These are phyloP conservation scores for Gnathonemus longibarbis DNA, from an alignment of 2,113 vertebrate genomes.

Conservation along the genomic window DNA sequence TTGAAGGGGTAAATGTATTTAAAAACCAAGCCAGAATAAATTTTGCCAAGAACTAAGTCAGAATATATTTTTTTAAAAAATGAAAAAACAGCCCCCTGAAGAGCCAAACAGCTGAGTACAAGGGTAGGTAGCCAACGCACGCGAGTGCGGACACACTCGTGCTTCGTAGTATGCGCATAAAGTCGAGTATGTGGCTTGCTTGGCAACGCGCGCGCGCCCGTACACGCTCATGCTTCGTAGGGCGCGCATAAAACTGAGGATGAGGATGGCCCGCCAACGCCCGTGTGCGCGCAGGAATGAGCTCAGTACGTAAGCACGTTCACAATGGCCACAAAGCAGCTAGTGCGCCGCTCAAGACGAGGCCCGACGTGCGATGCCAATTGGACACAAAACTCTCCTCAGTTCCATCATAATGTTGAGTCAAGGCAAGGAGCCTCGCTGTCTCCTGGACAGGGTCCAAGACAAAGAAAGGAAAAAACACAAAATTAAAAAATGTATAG, in stretches of 20 bases:
- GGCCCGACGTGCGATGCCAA: not conserved
- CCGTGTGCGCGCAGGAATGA: not conserved
- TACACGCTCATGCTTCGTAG: not conserved
- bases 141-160: not conserved
- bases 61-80: not conserved
- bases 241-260: not conserved
- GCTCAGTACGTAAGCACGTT: not conserved
- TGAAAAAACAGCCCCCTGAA: not conserved
- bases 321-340: not conserved
- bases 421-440: slow-evolving; percentile 48
- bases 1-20: not conserved
- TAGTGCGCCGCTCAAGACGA: not conserved
- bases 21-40: not conserved
- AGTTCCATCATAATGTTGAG: slow-evolving; percentile 35
- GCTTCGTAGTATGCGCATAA: not conserved
- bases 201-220: not conserved
- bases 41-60: not conserved
- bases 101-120: not conserved
- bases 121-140: not conserved
- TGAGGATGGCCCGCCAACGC: not conserved
- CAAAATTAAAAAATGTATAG: slow-evolving; percentile 30
- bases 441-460: slow-evolving; percentile 56
- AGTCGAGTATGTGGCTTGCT: not conserved
- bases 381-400: slow-evolving; percentile 33
- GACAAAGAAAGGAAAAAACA: slow-evolving; percentile 48